Evolutionary conservation across 64 coral and sea anemone genomes (phyloP), one percentile per base, ranked within the genome.

Genomic region (Hydrozoanthus tunicans): DNA sequence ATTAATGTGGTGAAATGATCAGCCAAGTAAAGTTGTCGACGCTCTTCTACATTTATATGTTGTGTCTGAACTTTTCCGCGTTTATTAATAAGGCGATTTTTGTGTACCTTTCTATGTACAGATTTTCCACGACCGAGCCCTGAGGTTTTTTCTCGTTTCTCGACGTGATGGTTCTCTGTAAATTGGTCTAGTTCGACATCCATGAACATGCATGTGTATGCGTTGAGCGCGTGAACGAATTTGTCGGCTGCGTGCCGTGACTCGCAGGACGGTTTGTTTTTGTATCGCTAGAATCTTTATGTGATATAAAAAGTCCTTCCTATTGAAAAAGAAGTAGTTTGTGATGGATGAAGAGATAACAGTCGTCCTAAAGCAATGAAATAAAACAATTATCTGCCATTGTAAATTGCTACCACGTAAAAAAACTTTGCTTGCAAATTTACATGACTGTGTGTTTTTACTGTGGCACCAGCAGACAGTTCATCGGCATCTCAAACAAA

Each of bases 1-100:
- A 96, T 96, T 23, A 96, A 59, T 60, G 94, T 96, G 12, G 94
- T 96, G 76, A 96, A 96, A 86, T 96, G 91, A 77, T 96, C 94
- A 72, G 86, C 65, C 9, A 96, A 71, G 75, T 86, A 93, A 14
- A 96, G 81, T 70, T 93, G 88, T 72, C 86, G 78, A 3, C 94
- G 91, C 58, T 81, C 86, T 0, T 91, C 91, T 13, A 96, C 91
- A 20, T 95, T 92, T 14, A 92, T 89, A 8, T 78, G 73, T 51
- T 89, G 56, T 0, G 93, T 62, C 27, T 86, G 91, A 73, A 96
- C 81, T 73, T 89, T 90, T 20, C 94, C 94, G 3, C 52, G 90
- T 76, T 96, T 96, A 15, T 81, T 77, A 43, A 96, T 58, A 9
- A 96, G 43, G 43, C 94, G 86, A 5, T 89, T 86, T 51, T 93